Conservation (phyloP, 2,113 vertebrate species). For the Malaclemys terrapin region DNA sequence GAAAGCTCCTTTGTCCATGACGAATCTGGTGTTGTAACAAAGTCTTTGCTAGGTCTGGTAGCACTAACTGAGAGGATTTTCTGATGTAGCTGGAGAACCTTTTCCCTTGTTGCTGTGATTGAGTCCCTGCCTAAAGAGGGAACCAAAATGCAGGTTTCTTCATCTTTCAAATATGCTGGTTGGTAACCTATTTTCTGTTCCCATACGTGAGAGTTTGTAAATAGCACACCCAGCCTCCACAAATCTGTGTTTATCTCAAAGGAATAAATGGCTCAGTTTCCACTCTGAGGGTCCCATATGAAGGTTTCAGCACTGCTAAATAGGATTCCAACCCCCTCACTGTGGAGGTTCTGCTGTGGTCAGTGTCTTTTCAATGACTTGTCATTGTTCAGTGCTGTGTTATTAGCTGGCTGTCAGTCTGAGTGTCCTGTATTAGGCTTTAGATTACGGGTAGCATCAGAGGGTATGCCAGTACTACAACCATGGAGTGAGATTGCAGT, state of each 20-base stretch:
- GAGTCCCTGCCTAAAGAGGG: neutral
- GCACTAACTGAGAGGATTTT: neutral
- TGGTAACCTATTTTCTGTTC: conserved; percentile 28
- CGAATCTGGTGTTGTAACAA: neutral
- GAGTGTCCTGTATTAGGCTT: accelerated
- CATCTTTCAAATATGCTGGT: neutral
- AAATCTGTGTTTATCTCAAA: neutral
- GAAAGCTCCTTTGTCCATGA: conserved; percentile 53
- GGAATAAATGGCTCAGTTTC: neutral
- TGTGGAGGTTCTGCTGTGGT: neutral
- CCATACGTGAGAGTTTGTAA: neutral
- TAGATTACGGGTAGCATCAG: neutral
- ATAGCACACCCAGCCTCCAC: conserved; percentile 1
- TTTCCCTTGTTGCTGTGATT: accelerated
- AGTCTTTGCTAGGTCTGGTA: neutral
- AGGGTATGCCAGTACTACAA: neutral
- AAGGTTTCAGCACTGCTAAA: neutral
- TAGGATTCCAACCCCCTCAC: neutral
- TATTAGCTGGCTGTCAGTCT: neutral
- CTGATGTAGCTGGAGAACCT: neutral
- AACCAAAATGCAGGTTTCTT: neutral
- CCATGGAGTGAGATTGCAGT: neutral
- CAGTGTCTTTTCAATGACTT: neutral
- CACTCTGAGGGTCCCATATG: neutral
- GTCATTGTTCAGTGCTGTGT: accelerated